Evolutionary conservation across 1,140 invertebrate species (phyloP).

Genomic region (Cryptotermes secundus): DNA sequence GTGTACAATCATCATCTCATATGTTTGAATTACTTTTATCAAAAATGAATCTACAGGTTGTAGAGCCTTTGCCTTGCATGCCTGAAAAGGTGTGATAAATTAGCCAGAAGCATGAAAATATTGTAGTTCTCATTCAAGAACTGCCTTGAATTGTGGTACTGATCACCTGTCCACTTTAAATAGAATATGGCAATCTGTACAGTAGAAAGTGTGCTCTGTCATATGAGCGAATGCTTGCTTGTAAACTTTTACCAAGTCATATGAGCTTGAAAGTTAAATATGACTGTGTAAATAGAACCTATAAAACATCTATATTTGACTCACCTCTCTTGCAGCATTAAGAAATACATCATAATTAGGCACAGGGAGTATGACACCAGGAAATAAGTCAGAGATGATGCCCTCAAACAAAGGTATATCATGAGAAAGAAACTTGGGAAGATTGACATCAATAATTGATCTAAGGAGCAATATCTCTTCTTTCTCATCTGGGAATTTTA

Average conservation of each 20-base stretch:
- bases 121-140: no score
- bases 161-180: no score
- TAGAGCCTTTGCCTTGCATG: constrained; percentile 64
- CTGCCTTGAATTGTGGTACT: no score
- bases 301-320: no score
- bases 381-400: constrained; percentile 91
- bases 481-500: constrained; percentile 77
- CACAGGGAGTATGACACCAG: constrained; percentile 69
- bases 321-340: constrained; percentile 51
- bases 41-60: constrained; percentile 70
- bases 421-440: constrained; percentile 87
- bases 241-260: no score
- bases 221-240: no score
- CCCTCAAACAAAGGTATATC: constrained; percentile 89
- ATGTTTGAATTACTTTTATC: constrained; percentile 73
- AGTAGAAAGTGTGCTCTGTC: no score
- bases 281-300: no score
- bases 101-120: no score
- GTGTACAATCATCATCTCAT: constrained; percentile 82
- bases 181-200: no score
- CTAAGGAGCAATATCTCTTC: constrained; percentile 76
- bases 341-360: constrained; percentile 71
- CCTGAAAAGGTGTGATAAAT: constrained; percentile 38
- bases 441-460: constrained; percentile 89
- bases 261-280: no score